phyloP scores from a whole-genome alignment of 2,888 invertebrate species.

The Diadromus collaris region DNA sequence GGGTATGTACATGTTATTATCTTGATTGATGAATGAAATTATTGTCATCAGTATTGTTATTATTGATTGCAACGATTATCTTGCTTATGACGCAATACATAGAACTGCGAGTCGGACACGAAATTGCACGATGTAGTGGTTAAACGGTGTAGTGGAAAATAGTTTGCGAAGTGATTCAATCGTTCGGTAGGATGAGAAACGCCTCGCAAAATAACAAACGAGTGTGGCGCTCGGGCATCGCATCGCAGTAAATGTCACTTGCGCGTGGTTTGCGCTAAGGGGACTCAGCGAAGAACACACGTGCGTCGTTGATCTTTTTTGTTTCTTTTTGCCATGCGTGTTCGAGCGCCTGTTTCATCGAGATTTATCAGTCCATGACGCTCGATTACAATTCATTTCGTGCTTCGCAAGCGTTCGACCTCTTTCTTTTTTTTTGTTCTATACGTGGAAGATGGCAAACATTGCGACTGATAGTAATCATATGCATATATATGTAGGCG shows the following conservation, averaged over 20 bases:
- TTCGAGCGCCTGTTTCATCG: neutral
- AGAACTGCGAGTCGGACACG: neutral
- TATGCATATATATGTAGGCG: neutral
- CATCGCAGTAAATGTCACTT: neutral
- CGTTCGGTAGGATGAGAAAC: neutral
- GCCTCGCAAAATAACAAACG: no score
- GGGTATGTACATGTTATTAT: conserved; percentile 32
- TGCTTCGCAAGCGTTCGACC: neutral
- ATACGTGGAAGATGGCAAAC: neutral
- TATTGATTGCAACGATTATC: neutral
- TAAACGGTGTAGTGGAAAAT: neutral
- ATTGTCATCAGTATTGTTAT: neutral
- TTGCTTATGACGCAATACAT: neutral
- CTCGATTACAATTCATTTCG: conserved; percentile 4
- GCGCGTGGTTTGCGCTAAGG: neutral
- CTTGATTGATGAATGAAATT: neutral
- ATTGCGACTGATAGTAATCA: conserved; percentile 34
- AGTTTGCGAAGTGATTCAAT: neutral
- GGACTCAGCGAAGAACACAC: neutral
- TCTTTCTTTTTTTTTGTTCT: conserved; percentile 9
- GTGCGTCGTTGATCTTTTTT: conserved; percentile 1
- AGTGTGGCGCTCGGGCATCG: neutral
- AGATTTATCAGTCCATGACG: neutral
- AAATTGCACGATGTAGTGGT: no score
- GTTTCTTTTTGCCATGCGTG: neutral